Conservation (phyloP, 2,797 vertebrate genomes). For the Chiloscyllium punctatum region DNA sequence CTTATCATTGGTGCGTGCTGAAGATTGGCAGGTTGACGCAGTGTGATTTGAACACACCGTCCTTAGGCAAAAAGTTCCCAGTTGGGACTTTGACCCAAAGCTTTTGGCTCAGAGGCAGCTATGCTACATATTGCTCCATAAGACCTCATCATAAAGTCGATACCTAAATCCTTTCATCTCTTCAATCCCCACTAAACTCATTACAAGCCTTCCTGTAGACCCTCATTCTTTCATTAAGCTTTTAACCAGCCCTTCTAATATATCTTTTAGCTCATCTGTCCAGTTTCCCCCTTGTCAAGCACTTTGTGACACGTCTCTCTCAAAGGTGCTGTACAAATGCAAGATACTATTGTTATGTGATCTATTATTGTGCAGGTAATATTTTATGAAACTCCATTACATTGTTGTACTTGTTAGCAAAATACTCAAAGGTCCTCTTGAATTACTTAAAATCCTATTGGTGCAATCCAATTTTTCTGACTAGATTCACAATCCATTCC, state of each 20-base stretch:
- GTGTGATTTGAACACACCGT: too few relatives aligned
- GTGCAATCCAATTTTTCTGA: too few relatives aligned
- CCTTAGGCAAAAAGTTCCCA: too few relatives aligned
- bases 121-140: too few relatives aligned
- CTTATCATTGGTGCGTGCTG: too few relatives aligned
- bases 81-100: too few relatives aligned
- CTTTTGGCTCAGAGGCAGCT: too few relatives aligned
- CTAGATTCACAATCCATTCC: too few relatives aligned
- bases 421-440: background rate
- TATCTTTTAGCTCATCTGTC: background rate
- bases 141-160: background rate
- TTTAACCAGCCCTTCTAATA: background rate
- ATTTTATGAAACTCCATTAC: background rate
- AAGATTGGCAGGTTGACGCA: too few relatives aligned
- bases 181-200: background rate
- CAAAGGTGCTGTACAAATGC: background rate
- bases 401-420: background rate
- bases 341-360: background rate
- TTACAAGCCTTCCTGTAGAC: background rate
- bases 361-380: background rate
- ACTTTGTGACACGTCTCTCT: too few relatives aligned
- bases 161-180: background rate
- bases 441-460: background rate
- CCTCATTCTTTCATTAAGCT: background rate
- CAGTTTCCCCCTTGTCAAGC: background rate